A percentile compares a stretch with the other conserved stretches of the same genome.
Conservation (phyloP, 35 echinoderm and acorn worm genomes). For the Apostichopus japonicus region DNA sequence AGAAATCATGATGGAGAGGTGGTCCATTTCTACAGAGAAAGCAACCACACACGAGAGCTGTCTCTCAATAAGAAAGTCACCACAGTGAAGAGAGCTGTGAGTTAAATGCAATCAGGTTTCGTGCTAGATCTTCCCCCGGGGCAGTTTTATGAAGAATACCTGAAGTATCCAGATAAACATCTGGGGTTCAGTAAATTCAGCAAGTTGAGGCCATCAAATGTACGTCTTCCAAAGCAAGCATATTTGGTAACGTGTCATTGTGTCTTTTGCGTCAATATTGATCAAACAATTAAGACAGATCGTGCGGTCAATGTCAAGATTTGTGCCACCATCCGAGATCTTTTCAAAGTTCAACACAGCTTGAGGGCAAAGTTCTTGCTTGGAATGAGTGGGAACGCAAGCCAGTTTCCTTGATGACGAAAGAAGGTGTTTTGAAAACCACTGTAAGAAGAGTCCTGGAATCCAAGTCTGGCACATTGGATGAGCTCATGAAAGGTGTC, state of each 20-base stretch:
- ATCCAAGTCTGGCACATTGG: conserved; percentile 2
- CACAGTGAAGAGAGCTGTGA: neutral
- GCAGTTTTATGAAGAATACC: conserved; percentile 13
- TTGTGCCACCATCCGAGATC: neutral
- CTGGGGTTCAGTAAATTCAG: no score
- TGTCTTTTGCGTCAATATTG: conserved; percentile 1
- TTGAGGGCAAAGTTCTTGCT: neutral
- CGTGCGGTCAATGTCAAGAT: neutral
- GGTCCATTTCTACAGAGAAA: neutral
- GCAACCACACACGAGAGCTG: neutral
- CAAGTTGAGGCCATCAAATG: no score
- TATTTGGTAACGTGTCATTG: neutral
- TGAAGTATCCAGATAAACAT: no score
- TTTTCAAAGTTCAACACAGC: neutral
- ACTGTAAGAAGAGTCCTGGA: conserved; percentile 29
- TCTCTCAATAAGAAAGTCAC: conserved; percentile 17
- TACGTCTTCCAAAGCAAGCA: neutral
- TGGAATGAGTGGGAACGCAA: conserved; percentile 19
- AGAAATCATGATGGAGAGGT: neutral
- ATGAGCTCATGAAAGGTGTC: neutral
- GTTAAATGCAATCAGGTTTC: neutral
- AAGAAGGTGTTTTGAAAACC: neutral
- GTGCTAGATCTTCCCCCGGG: conserved; percentile 1
- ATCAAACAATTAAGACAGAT: neutral
- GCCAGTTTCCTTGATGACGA: conserved; percentile 24